Conservation (phyloP, 2,888 invertebrate species). For the Monochamus alternatus region DNA sequence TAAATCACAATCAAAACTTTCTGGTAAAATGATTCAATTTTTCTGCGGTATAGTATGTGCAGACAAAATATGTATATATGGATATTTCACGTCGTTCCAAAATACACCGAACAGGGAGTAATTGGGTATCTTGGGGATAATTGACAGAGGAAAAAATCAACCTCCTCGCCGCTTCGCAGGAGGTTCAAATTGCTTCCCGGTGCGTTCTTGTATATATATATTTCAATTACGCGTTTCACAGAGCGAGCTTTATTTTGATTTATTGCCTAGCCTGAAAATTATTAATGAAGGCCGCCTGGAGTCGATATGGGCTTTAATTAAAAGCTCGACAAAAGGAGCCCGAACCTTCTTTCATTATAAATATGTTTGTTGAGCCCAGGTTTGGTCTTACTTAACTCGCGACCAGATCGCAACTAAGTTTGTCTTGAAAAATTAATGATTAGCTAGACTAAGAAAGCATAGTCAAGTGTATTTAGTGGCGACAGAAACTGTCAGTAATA, state of each 20-base stretch:
- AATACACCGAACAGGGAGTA: not conserved
- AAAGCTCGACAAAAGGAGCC: slow-evolving; percentile 15
- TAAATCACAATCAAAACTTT: no score
- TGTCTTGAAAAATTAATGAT: not conserved
- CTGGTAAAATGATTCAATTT: no score
- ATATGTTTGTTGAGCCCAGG: slow-evolving; percentile 8
- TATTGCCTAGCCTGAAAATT: slow-evolving; percentile 28
- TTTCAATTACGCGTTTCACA: slow-evolving; percentile 40
- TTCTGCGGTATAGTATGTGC: no score
- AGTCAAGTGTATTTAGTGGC: no score
- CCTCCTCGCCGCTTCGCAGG: slow-evolving; percentile 1
- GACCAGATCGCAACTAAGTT: not conserved
- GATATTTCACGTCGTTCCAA: no score
- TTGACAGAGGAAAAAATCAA: slow-evolving; percentile 37
- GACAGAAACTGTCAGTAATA: no score
- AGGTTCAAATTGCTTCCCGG: slow-evolving; percentile 33
- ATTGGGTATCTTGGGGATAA: slow-evolving; percentile 29
- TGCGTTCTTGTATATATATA: slow-evolving; percentile 41
- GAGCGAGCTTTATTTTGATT: slow-evolving; percentile 36
- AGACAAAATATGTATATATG: no score
- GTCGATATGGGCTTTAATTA: slow-evolving; percentile 31
- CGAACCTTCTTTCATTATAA: slow-evolving; percentile 8
- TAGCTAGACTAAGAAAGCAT: not conserved
- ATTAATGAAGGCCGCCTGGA: slow-evolving; percentile 31
- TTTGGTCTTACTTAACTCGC: slow-evolving; percentile 7